Base-by-base conservation (phyloP, 2,888 invertebrate genomes). In the Flexamia atlantica region DNA sequence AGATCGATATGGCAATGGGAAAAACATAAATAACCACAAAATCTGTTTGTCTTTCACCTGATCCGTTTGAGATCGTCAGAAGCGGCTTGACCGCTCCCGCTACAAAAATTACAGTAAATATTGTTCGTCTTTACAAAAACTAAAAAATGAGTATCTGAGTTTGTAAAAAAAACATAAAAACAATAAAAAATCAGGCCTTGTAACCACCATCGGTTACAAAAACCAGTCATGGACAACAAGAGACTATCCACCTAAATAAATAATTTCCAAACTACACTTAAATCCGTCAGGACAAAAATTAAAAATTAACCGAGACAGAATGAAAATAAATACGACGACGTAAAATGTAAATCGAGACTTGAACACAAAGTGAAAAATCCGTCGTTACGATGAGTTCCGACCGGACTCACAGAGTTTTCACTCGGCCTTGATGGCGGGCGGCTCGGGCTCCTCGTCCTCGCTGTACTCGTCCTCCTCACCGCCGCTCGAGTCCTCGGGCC, bases 401-500 rank as follows among this genome's bases (percentile, higher is more conserved):
- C 50, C 28, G 74, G 79, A n/a, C n/a, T n/a, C n/a, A n/a, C n/a
- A n/a, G n/a, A n/a, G n/a, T n/a, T n/a, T n/a, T 86, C 85, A 87
- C 85, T 91, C 91, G 30, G 91, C 91, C 89, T 91, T 91, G 83
- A 91, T 90, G 42, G 89, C 89, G 88, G 91, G 90, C 17, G 90
- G 90, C 87, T 91, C 91, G 30, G 90, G 89, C 87, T 91, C 91
- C 84, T 91, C 92, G 86, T 91, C 91, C 83, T 91, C 92, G 86
- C 91, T 91, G 87, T 91, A 91, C 76, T 91, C 91, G 80, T 91
- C 92, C 87, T 93, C 93, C 87, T 93, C 93, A 50, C 91, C 91
- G 57, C 90, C 91, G n/a, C 91, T 91, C n/a, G 91, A 90, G 74
- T 91, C 91, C 20, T 88, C 91, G 30, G 92, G 92, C 72, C 92